Percentiles rank a stretch among this genome's conserved stretches.
phyloP scores from a whole-genome alignment of 2,797 vertebrate species.

The Crenichthys baileyi region DNA sequence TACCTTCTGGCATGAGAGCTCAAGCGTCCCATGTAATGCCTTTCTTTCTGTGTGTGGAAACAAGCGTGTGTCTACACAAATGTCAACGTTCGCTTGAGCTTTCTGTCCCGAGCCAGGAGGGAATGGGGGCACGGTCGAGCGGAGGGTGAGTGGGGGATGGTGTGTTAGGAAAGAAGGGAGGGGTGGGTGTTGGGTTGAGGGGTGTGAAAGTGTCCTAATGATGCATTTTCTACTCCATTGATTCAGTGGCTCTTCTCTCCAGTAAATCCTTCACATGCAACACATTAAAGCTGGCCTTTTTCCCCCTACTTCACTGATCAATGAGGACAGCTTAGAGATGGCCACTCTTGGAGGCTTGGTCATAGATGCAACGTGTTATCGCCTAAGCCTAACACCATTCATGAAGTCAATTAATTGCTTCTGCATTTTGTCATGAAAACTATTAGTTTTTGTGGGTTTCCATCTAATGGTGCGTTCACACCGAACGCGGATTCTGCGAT shows the following conservation, averaged over 20 bases:
- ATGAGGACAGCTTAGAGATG: slow-evolving; percentile 79
- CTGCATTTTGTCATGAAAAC: slow-evolving; percentile 11
- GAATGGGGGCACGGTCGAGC: background rate
- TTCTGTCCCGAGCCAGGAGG: slow-evolving; percentile 42
- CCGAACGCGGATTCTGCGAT: no score
- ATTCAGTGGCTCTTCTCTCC: slow-evolving; percentile 80
- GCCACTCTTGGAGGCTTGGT: slow-evolving; percentile 64
- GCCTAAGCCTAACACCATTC: slow-evolving; percentile 46
- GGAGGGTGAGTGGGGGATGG: slow-evolving; percentile 11
- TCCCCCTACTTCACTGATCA: slow-evolving; percentile 79
- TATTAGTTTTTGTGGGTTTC: slow-evolving; percentile 3
- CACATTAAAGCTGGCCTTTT: slow-evolving; percentile 82
- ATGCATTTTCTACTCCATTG: slow-evolving; percentile 86
- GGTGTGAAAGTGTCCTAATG: slow-evolving; percentile 77
- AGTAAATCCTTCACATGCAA: slow-evolving; percentile 85
- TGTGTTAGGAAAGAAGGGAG: slow-evolving; percentile 15
- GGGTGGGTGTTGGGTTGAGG: slow-evolving; percentile 8
- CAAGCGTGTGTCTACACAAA: slow-evolving; percentile 7
- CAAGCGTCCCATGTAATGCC: slow-evolving; percentile 15
- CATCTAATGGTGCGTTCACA: no score
- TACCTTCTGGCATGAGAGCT: slow-evolving; percentile 32
- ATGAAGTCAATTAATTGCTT: slow-evolving; percentile 16
- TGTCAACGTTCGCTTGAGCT: slow-evolving; percentile 24
- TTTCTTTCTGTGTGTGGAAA: slow-evolving; percentile 7
- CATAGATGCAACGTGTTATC: slow-evolving; percentile 71